Percentiles rank a stretch among this genome's conserved stretches.
Conservation (phyloP, 1,140 invertebrate genomes). For the Cyrtorhinus lividipennis region DNA sequence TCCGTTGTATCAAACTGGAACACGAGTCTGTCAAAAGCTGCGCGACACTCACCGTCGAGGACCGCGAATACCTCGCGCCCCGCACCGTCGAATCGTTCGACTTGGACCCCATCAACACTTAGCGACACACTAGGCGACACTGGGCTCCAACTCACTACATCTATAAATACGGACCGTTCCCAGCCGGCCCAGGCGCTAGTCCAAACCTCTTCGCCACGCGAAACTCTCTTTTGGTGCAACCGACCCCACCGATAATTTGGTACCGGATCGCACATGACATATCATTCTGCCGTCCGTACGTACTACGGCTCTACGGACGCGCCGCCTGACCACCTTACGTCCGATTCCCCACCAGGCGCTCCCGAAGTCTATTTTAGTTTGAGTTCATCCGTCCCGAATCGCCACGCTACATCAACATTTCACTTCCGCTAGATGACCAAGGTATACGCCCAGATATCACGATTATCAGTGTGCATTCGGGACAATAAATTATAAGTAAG, state of each 20-base stretch:
- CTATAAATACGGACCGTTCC: conserved; percentile 22
- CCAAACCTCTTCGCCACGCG: conserved; percentile 13
- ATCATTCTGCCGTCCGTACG: no score
- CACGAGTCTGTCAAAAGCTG: conserved; percentile 71
- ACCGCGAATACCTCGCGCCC: conserved; percentile 47
- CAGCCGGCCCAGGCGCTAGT: conserved; percentile 1
- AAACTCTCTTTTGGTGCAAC: background rate
- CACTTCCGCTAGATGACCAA: no score
- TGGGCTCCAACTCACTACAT: background rate
- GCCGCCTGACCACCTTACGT: no score
- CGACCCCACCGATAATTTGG: background rate
- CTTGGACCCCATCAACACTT: background rate
- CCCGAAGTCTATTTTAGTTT: no score
- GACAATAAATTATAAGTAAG: no score
- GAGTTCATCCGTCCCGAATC: no score
- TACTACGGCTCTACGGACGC: no score
- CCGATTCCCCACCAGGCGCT: no score
- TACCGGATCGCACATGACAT: background rate
- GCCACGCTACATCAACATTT: no score
- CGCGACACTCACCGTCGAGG: conserved; percentile 64
- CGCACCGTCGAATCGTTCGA: conserved; percentile 10
- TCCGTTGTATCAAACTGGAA: conserved; percentile 59
- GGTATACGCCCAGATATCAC: no score
- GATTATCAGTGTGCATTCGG: no score
- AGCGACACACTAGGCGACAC: conserved; percentile 8